phyloP scores from a whole-genome alignment of 2,113 vertebrate species.

The Garra rufa region DNA sequence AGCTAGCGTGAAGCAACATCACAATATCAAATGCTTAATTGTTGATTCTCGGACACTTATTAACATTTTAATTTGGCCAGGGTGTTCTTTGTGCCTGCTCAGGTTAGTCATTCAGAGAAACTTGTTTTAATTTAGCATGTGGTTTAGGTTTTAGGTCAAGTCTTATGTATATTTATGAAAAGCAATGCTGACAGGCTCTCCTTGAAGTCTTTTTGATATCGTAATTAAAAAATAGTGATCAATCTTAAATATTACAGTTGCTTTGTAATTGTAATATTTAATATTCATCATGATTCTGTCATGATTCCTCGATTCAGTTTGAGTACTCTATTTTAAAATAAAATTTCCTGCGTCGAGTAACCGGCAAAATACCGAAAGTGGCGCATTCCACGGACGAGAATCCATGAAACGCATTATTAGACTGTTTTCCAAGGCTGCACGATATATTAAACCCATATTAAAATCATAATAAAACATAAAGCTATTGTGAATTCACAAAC shows the following conservation, averaged over 20 bases:
- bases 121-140: constrained; percentile 14
- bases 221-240: background rate
- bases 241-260: background rate
- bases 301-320: no score
- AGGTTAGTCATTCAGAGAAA: constrained; percentile 57
- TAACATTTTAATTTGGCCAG: constrained; percentile 56
- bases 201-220: background rate
- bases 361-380: no score
- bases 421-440: no score
- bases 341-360: no score
- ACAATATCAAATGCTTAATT: constrained; percentile 64
- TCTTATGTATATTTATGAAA: background rate
- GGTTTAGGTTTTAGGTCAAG: background rate
- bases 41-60: constrained; percentile 64
- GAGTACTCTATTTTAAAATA: no score
- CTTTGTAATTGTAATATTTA: background rate
- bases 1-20: constrained; percentile 51
- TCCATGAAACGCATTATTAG: no score
- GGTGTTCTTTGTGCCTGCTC: constrained; percentile 43
- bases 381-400: no score
- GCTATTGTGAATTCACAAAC: no score
- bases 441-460: no score
- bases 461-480: no score
- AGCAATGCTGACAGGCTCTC: background rate
- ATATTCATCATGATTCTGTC: no score